Base-by-base conservation (phyloP, 2,797 vertebrate genomes). In the Sus cebifrons region DNA sequence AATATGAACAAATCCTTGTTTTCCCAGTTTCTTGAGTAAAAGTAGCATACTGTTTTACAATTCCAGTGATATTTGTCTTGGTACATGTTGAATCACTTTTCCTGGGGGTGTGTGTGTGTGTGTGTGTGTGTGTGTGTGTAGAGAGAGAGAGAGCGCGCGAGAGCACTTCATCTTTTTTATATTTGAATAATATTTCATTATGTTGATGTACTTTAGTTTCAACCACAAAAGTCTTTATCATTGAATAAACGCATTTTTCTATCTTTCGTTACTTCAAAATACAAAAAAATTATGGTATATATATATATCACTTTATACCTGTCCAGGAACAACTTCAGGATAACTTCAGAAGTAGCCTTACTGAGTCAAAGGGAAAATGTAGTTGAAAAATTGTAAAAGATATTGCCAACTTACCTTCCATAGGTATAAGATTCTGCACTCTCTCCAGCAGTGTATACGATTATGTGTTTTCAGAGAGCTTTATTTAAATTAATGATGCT, bases 401-500 rank as follows among this genome's bases (percentile, higher is more conserved):
- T 58, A 32, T 67, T 87, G 52, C 12, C 27, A 88, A 40, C 68
- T 73, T 29, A 32, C 10, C 52, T 23, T 52, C 21, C 8, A 15
- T 16, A 18, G 89, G 1, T 71, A 0, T 84, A 52, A 40, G 21
- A 88, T 94, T 86, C 77, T 92, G 74, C 6, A 15, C 16, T 93
- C 29, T 68, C 44, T 40, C 18, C n/a, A 64, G 21, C 17, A 70
- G 6, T 60, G 7, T 70, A 9, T 67, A 74, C 18, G 9, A 91
- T 58, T 67, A 5, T 40, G 93, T 91, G 9, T 71, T 91, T 95
- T 82, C 68, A 64, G 25, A 81, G 29, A 81, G 1, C 1, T 86
- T 83, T 90, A 32, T 65, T 90, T 93, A 54, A 82, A 71, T 71
- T 40, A 95, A 20, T 75, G 40, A 74, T 84, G 52, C 13, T 96